Conservation (phyloP, 64 coral and sea anemone species). For the Catalaphyllia jardinei region DNA sequence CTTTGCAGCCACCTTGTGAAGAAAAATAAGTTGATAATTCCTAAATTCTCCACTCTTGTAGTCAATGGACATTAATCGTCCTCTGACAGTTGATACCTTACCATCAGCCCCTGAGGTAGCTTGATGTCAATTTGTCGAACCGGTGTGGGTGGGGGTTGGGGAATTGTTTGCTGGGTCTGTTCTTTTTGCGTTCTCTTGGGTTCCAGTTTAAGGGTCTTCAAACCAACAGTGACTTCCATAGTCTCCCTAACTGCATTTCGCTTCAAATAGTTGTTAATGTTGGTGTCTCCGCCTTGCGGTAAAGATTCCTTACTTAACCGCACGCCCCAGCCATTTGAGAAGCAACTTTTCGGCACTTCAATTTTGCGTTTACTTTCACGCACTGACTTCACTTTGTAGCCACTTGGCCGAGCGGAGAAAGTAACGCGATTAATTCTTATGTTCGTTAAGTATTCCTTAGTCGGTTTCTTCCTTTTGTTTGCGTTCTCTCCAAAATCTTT, state of each 20-base stretch:
- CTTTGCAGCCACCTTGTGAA: no score
- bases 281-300: not conserved
- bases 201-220: constrained; percentile 42
- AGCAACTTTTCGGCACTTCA: constrained; percentile 9
- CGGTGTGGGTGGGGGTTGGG: constrained; percentile 52
- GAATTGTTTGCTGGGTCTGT: not conserved
- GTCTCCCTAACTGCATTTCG: not conserved
- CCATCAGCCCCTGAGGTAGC: constrained; percentile 40
- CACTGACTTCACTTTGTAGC: not conserved
- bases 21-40: no score
- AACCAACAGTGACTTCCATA: constrained; percentile 15
- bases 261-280: not conserved
- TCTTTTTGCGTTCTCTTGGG: not conserved
- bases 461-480: not conserved
- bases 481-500: constrained; percentile 9
- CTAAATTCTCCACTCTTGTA: no score
- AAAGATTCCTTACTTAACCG: not conserved
- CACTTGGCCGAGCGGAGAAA: constrained; percentile 51
- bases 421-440: constrained; percentile 54
- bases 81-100: constrained; percentile 30
- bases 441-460: constrained; percentile 27
- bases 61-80: not conserved
- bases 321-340: constrained; percentile 57
- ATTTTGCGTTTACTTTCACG: constrained; percentile 27
- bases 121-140: constrained; percentile 63